Percentiles rank a stretch among this genome's conserved stretches.
phyloP scores from a whole-genome alignment of 2,113 vertebrate species.

The Cranoglanis bouderius region DNA sequence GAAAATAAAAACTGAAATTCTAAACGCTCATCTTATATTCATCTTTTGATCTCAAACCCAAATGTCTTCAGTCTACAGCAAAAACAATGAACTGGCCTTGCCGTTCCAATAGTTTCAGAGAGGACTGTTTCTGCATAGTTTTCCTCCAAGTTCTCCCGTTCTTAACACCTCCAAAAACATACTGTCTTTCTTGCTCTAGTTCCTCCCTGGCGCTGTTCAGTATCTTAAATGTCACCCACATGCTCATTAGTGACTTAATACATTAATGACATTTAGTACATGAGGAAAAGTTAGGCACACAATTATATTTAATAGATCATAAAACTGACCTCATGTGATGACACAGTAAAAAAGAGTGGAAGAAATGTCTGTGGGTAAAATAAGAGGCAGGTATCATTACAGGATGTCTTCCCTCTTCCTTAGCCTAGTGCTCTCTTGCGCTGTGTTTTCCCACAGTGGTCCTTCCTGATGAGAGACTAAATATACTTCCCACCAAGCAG shows the following conservation, averaged over 20 bases:
- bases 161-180: background rate
- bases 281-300: background rate
- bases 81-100: no score
- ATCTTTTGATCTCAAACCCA: no score
- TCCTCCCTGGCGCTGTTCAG: background rate
- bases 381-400: constrained; percentile 47
- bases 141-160: background rate
- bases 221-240: background rate
- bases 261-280: constrained; percentile 5
- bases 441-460: constrained; percentile 51
- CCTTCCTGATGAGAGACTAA: constrained; percentile 49
- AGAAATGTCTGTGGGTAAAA: constrained; percentile 10
- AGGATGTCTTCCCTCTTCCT: constrained; percentile 43
- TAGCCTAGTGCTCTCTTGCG: constrained; percentile 22
- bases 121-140: background rate
- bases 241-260: background rate
- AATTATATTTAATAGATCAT: background rate
- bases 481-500: constrained; percentile 47
- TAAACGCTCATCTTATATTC: no score
- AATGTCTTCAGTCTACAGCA: no score
- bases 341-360: background rate
- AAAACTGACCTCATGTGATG: background rate
- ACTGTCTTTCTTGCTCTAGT: background rate
- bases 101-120: no score
- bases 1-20: no score